Evolutionary conservation across 2,113 vertebrate species (phyloP), one percentile per base, ranked within the genome.

Genomic region (Porphyrio hochstetteri): DNA sequence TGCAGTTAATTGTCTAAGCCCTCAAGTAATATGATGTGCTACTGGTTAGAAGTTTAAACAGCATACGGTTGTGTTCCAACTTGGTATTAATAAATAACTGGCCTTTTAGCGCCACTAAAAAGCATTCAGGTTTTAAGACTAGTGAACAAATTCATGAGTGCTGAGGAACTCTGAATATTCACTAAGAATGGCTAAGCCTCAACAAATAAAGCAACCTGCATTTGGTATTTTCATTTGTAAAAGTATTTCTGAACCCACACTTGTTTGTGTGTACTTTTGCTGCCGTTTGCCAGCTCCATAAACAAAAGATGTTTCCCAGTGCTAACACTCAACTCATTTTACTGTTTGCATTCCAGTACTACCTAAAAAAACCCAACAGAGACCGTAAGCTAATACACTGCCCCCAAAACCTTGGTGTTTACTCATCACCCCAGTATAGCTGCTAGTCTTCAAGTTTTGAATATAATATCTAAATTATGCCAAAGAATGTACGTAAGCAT

Each of bases 211-310:
- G 42, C 56, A 92, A 94, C 91, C 65, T 92, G 80, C 70, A 85
- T 48, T 86, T 92, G 53, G 57, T 27, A 76, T 82, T 94, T 92
- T 81, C 53, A 65, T 86, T 92, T 69, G 38, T 40, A 69, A 16
- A 93, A 92, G 53, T 79, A 65, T 84, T 96, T 84, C 88, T 92
- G 88, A 94, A 89, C 59, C 29, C 57, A 57, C 70, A 31, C 57
- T 94, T 96, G 77, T 91, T 95, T 96, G 76, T 88, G 91, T 95
- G 90, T 91, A 65, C 77, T 95, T 93, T 78, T 94, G 79, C 46
- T 80, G 69, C 36, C 57, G 60, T 87, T 97, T 95, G 92, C 61
- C 81, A 96, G 80, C 83, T 94, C 81, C 92, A 71, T 91, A 94
- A 93, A 96, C 64, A 93, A 92, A 97, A 93, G 72, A 92, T 92